A percentile compares a stretch with the other conserved stretches of the same genome.
These are phyloP conservation scores for Isichthys henryi DNA, from an alignment of 2,113 vertebrate genomes.

Conservation along the genomic window DNA sequence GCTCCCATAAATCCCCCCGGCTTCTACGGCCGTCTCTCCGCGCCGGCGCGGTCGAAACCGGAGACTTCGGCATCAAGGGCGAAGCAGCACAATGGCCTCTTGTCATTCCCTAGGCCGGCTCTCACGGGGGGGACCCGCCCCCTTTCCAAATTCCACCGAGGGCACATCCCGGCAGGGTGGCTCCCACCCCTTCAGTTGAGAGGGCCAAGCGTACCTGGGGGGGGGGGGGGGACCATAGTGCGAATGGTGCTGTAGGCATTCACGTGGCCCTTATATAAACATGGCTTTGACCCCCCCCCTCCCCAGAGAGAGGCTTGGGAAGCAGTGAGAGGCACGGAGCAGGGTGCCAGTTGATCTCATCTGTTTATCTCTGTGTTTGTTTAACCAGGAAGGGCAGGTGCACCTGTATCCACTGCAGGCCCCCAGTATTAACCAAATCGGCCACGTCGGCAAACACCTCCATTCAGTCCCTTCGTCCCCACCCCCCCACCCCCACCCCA, in stretches of 20 bases:
- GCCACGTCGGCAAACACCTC: neutral
- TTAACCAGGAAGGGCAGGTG: neutral
- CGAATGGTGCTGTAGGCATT: neutral
- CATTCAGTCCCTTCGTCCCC: neutral
- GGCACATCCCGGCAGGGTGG: slow-evolving; percentile 8
- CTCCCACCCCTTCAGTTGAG: slow-evolving; percentile 3
- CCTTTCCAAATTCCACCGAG: slow-evolving; percentile 17
- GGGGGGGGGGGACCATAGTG: neutral
- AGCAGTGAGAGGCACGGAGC: neutral
- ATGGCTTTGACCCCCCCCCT: neutral
- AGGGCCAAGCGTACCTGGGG: neutral
- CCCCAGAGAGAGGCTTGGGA: neutral
- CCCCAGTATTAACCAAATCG: neutral
- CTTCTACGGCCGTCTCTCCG: slow-evolving; percentile 17
- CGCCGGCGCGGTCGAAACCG: slow-evolving; percentile 38
- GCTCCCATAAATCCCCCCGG: slow-evolving; percentile 22
- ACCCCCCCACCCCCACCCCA: neutral
- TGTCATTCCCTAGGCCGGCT: slow-evolving; percentile 35
- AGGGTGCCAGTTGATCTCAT: neutral
- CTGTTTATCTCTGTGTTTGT: neutral
- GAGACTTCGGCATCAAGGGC: slow-evolving; percentile 29
- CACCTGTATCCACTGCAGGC: neutral
- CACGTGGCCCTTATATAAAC: neutral
- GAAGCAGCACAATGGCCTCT: slow-evolving; percentile 35
- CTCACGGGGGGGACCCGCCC: slow-evolving; percentile 25